These are phyloP conservation scores for Pampusana beccarii DNA, from an alignment of 2,113 vertebrate genomes.

Conservation along the genomic window DNA sequence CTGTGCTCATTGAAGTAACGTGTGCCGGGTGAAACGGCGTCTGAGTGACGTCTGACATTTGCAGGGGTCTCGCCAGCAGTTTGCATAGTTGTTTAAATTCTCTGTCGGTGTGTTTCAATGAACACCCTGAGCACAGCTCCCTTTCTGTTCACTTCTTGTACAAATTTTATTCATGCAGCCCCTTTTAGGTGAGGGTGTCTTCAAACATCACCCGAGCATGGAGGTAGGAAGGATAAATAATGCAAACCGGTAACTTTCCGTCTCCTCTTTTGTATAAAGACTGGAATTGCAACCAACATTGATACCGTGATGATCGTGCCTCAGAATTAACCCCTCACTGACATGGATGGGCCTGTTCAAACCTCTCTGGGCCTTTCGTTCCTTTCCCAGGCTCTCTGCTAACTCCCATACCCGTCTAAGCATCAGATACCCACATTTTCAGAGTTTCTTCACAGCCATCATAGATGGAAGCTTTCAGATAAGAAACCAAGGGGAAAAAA, in stretches of 20 bases:
- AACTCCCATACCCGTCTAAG: neutral
- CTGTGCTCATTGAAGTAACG: neutral
- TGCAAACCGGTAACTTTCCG: neutral
- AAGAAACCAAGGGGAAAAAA: neutral
- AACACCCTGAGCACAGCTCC: neutral
- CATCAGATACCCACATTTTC: neutral
- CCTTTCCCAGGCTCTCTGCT: neutral
- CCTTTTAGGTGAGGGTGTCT: neutral
- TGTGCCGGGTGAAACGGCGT: fast-evolving
- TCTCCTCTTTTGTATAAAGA: neutral
- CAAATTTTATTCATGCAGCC: neutral
- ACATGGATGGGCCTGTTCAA: neutral
- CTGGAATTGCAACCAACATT: neutral
- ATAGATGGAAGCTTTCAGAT: neutral
- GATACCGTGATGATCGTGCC: neutral
- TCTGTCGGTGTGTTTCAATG: neutral
- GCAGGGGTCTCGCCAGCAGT: neutral
- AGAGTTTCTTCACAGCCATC: neutral
- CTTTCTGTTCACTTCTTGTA: neutral
- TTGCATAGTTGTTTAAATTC: neutral
- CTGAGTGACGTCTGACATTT: neutral
- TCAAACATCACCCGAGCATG: neutral
- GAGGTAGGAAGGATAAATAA: neutral
- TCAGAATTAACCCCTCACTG: neutral
- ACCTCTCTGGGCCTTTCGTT: neutral